A percentile compares a stretch with the other conserved stretches of the same genome.
Conservation (phyloP, 2,888 invertebrate genomes). For the Merodon equestris region DNA sequence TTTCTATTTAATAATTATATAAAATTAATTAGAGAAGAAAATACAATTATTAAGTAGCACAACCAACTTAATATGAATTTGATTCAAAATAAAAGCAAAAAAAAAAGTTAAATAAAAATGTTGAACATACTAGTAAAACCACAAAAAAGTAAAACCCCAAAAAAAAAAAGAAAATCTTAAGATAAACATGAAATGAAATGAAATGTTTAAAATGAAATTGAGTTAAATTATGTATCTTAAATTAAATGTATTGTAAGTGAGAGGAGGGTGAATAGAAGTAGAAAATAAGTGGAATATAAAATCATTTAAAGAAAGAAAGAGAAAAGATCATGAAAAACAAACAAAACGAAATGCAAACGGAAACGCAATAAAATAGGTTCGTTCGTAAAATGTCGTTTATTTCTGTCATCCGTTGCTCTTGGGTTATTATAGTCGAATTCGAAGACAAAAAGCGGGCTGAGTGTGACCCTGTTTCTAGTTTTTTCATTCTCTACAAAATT, state of each 20-base stretch:
- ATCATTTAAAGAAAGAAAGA: constrained; percentile 43
- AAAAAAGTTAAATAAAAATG: constrained; percentile 21
- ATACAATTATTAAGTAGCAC: constrained; percentile 47
- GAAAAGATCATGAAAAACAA: too few relatives aligned
- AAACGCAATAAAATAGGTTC: constrained; percentile 64
- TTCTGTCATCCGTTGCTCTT: too few relatives aligned
- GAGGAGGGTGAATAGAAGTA: constrained; percentile 39
- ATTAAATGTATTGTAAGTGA: constrained; percentile 53
- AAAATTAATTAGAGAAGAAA: constrained; percentile 10
- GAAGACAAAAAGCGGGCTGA: too few relatives aligned
- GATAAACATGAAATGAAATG: background rate
- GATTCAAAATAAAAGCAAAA: constrained; percentile 52
- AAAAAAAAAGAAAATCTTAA: constrained; percentile 29
- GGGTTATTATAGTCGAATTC: too few relatives aligned
- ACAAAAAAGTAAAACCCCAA: constrained; percentile 40
- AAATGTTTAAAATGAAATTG: constrained; percentile 39
- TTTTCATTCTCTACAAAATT: too few relatives aligned
- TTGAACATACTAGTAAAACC: constrained; percentile 47
- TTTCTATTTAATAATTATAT: constrained; percentile 34
- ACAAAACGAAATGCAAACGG: too few relatives aligned
- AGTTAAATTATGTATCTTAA: constrained; percentile 57
- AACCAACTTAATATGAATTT: constrained; percentile 64
- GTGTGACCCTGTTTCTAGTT: too few relatives aligned
- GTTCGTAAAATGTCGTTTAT: constrained; percentile 40
- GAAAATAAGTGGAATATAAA: constrained; percentile 52